phyloP scores from a whole-genome alignment of 2,888 invertebrate species.

The Napeogenes inachia region DNA sequence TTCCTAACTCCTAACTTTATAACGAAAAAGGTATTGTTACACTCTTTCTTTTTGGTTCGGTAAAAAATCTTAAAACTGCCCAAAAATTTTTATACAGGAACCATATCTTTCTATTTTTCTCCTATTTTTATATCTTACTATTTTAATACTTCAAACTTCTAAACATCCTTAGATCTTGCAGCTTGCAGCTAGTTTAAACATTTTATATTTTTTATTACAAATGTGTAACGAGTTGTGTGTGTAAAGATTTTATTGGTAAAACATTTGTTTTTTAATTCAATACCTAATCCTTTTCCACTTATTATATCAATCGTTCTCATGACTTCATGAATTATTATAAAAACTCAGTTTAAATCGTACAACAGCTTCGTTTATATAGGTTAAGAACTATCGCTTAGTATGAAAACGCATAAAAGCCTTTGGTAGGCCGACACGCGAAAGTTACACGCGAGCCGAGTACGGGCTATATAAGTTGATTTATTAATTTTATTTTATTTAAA shows the following conservation, averaged over 20 bases:
- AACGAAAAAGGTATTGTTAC: neutral
- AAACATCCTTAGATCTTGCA: neutral
- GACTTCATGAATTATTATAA: slow-evolving; percentile 10
- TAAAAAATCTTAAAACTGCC: no score
- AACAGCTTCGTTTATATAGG: slow-evolving; percentile 50
- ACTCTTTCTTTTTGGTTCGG: neutral
- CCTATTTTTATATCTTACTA: no score
- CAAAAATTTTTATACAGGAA: no score
- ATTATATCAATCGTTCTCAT: neutral
- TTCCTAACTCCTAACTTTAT: neutral
- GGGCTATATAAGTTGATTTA: slow-evolving; percentile 37
- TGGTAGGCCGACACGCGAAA: slow-evolving; percentile 57
- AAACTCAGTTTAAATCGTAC: slow-evolving; percentile 36
- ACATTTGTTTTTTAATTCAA: neutral
- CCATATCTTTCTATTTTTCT: no score
- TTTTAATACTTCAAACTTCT: neutral
- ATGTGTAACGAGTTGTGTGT: no score
- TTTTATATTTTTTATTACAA: no score
- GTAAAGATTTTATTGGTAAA: neutral
- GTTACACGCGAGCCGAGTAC: slow-evolving; percentile 50
- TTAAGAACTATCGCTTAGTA: slow-evolving; percentile 56
- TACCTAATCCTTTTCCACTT: neutral
- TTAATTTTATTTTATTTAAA: neutral
- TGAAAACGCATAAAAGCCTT: slow-evolving; percentile 64
- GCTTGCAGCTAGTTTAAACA: no score